Percentiles rank a stretch among this genome's conserved stretches.
These are phyloP conservation scores for Microcebus ravelobensis DNA, from an alignment of 2,113 vertebrate species.

Conservation along the genomic window DNA sequence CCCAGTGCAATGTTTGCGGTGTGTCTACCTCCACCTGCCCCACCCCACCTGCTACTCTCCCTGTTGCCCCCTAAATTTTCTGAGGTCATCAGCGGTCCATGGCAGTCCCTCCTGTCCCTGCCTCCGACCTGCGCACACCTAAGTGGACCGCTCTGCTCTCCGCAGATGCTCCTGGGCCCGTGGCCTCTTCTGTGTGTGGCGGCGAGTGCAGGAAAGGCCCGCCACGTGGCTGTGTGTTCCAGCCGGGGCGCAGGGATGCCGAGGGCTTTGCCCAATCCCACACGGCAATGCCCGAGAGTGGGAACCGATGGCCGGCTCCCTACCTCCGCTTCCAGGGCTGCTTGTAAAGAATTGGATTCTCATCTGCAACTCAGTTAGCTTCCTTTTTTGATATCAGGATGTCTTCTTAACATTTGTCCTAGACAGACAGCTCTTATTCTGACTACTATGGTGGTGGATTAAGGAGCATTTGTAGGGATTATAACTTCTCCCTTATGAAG, in stretches of 20 bases:
- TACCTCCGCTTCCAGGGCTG: background rate
- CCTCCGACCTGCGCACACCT: background rate
- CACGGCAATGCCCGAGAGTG: accelerated
- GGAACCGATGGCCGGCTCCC: accelerated
- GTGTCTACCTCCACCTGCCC: accelerated
- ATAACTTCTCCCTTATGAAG: background rate
- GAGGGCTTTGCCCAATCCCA: accelerated
- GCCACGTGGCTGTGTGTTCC: accelerated
- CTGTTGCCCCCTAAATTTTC: background rate
- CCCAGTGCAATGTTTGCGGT: accelerated
- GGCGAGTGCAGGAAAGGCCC: background rate
- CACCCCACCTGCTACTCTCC: too few relatives aligned
- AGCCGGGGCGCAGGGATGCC: background rate
- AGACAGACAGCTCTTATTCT: background rate
- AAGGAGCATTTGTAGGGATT: background rate
- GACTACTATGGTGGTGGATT: accelerated
- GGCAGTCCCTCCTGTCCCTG: too few relatives aligned
- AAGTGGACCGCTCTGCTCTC: accelerated
- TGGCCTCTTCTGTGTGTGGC: background rate
- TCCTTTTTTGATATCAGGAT: background rate
- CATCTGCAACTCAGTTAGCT: too few relatives aligned
- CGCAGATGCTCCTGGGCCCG: accelerated
- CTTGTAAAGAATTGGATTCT: background rate
- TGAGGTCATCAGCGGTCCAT: background rate
- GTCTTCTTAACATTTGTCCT: too few relatives aligned